Evolutionary conservation across 2,113 vertebrate species (phyloP), one percentile per base, ranked within the genome.

Genomic region (Scophthalmus maximus): DNA sequence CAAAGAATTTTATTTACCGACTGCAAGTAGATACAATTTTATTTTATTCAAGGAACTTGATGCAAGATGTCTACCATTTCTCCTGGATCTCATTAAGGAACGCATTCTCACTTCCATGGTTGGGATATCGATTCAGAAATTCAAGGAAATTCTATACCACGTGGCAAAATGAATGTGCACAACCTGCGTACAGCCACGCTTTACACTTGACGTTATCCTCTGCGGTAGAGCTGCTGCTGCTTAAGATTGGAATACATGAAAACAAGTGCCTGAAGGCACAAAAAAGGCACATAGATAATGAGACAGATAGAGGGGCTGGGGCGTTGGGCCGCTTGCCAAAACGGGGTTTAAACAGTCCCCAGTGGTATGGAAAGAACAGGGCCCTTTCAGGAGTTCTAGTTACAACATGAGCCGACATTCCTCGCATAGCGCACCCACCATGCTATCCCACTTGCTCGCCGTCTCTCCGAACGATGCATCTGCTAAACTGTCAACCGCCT

Each of bases 391-490:
- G 81, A 90, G 84, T 86, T 93, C 92, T 62, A 91, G 92, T 93
- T 93, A 84, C 90, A 91, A 92, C 93, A 91, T 68, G 90, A 92
- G 86, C 82, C 73, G 72, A 84, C 89, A 94, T 94, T 94, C 93
- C 87, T 86, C 60, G 81, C 92, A 94, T 93, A 90, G 87, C 87
- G 87, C 83, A 60, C 90, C 93, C 92, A 92, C 92, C 81, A 63
- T 8, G 71, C 69, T 53, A 63, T 73, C 89, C 89, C 76, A 86
- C 87, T 65, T 68, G 14, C 42, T 73, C 36, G 10, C 56, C 47
- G 53, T 57, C 50, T 74, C 61, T 4, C 79, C 2, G 22, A n/a
- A 6, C 64, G 32, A 2, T 64, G 32, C 9, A 20, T 46, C 42
- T n/a, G 3, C 49, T 2, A 8, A 17, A 60, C 62, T 74, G 79